Conservation (phyloP, 2,888 invertebrate species). For the Nymphalis urticae region DNA sequence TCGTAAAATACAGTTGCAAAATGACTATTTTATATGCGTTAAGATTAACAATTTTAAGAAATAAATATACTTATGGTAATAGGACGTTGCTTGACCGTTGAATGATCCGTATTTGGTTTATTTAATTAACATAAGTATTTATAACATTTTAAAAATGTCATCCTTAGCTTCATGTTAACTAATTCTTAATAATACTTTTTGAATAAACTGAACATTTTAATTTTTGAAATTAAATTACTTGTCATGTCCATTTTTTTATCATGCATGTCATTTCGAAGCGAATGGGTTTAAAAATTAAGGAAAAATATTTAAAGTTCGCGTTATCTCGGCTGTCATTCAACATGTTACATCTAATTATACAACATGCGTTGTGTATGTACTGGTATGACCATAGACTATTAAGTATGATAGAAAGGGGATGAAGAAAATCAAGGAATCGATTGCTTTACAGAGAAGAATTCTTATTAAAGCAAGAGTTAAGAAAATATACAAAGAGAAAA, state of each 20-base stretch:
- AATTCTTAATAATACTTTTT: neutral
- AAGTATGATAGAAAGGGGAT: neutral
- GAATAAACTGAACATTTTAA: too few species aligned
- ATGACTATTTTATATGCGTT: constrained; percentile 36
- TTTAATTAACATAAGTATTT: constrained; percentile 34
- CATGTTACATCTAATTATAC: constrained; percentile 45
- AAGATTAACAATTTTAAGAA: constrained; percentile 42
- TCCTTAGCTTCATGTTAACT: neutral
- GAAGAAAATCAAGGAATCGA: neutral
- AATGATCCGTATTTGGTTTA: constrained; percentile 37
- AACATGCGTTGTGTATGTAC: constrained; percentile 28
- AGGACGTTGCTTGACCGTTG: constrained; percentile 34
- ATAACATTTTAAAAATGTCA: constrained; percentile 24
- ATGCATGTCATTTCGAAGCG: constrained; percentile 32
- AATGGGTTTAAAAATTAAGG: constrained; percentile 73
- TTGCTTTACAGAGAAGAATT: neutral
- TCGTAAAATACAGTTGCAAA: constrained; percentile 25
- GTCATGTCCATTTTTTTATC: constrained; percentile 34
- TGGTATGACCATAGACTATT: neutral
- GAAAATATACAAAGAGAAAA: too few species aligned
- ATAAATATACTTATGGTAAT: constrained; percentile 42
- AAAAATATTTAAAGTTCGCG: constrained; percentile 62
- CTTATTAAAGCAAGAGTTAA: too few species aligned
- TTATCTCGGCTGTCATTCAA: constrained; percentile 66
- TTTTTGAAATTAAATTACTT: neutral